Evolutionary conservation across 2,797 vertebrate genomes (phyloP).

Genomic region (Sebastiscus tertius): DNA sequence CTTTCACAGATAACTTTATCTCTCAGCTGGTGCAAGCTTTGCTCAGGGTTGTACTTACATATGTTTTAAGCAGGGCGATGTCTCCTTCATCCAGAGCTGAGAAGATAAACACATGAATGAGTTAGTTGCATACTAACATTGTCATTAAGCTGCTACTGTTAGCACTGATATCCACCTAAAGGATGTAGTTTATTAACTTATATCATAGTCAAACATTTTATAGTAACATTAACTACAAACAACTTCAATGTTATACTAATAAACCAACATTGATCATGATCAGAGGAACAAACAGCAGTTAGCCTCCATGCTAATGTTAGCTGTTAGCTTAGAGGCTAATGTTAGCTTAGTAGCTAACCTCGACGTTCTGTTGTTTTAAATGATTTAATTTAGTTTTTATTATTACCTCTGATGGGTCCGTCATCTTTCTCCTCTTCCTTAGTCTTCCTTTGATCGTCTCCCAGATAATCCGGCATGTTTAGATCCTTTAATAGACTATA

Average conservation of each 20-base stretch:
- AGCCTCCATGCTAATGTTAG: slow-evolving; percentile 39
- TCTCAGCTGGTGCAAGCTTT: not conserved
- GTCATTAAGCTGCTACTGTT: not conserved
- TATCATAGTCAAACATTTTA: fast-evolving
- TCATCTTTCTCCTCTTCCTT: slow-evolving; percentile 97
- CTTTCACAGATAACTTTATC: not conserved
- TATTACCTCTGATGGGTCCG: slow-evolving; percentile 89
- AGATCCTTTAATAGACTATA: not conserved
- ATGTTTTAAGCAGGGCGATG: slow-evolving; percentile 97
- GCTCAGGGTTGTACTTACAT: slow-evolving; percentile 84
- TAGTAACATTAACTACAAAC: not conserved
- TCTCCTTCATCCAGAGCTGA: slow-evolving; percentile 98
- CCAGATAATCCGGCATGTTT: slow-evolving; percentile 94
- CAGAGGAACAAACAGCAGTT: not conserved
- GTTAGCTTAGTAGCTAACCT: slow-evolving; percentile 48
- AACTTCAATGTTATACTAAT: not conserved
- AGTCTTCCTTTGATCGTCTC: slow-evolving; percentile 92
- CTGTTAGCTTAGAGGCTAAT: slow-evolving; percentile 33
- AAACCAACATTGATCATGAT: fast-evolving
- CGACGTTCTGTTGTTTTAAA: not conserved
- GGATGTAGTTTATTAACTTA: not conserved
- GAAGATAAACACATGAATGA: slow-evolving; percentile 42
- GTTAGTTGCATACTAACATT: slow-evolving; percentile 11
- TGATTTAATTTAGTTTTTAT: fast-evolving
- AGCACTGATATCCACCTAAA: not conserved